These are phyloP conservation scores for Mya arenaria DNA, from an alignment of 1,140 invertebrate species.

Conservation along the genomic window DNA sequence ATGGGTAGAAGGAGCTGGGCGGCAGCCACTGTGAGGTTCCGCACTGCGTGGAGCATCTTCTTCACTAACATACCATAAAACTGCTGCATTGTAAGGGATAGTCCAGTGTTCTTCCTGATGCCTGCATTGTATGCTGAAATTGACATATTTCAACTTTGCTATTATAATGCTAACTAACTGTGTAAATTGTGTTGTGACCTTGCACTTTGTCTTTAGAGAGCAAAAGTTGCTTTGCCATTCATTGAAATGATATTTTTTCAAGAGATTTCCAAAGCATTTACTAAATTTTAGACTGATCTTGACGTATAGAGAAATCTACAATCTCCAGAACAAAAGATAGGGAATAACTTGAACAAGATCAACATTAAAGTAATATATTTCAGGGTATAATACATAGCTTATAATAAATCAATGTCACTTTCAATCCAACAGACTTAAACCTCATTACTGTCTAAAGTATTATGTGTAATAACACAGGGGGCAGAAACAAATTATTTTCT, in stretches of 20 bases:
- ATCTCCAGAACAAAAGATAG: too few species aligned
- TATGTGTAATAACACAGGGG: too few species aligned
- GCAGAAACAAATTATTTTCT: too few species aligned
- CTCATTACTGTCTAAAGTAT: too few species aligned
- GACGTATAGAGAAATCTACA: too few species aligned
- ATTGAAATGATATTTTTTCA: neutral
- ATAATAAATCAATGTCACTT: too few species aligned
- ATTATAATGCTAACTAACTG: neutral
- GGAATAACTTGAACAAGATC: too few species aligned
- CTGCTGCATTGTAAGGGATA: constrained; percentile 68
- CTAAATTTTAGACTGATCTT: neutral
- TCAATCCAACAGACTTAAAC: too few species aligned
- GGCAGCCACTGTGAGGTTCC: constrained; percentile 74
- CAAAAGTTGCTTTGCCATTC: neutral
- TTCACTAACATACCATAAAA: constrained; percentile 80
- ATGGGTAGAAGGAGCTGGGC: constrained; percentile 78
- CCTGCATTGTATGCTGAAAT: constrained; percentile 61
- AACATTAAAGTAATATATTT: too few species aligned
- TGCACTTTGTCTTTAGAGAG: neutral
- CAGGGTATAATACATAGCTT: too few species aligned
- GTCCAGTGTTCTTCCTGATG: constrained; percentile 62
- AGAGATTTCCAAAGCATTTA: neutral
- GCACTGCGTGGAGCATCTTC: constrained; percentile 77
- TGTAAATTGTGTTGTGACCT: neutral
- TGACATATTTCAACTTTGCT: neutral